Percentiles rank a stretch among this genome's conserved stretches.
Conservation (phyloP, 2,888 invertebrate genomes). For the Entomobrya proxima region DNA sequence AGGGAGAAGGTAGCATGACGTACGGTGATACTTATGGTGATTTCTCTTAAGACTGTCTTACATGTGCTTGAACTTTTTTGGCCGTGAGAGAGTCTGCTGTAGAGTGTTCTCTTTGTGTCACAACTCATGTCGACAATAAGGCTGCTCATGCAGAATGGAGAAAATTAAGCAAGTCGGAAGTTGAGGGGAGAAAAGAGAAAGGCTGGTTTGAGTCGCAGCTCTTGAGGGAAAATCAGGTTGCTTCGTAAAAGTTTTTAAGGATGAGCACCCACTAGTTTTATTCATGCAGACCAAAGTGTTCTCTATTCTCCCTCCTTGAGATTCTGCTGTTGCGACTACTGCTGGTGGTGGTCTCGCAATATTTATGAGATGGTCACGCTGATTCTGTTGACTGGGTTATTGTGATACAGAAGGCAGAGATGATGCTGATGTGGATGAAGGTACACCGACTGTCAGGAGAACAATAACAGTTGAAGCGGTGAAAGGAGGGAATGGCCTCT, state of each 20-base stretch:
- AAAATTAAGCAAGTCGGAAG: conserved; percentile 43
- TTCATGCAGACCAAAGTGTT: conserved; percentile 43
- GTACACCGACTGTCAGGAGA: not conserved
- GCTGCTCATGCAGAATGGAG: conserved; percentile 19
- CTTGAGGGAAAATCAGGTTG: conserved; percentile 37
- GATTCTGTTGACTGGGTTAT: not conserved
- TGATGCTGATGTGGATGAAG: not conserved
- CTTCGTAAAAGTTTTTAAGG: not conserved
- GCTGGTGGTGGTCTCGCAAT: not conserved
- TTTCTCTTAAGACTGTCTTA: no score
- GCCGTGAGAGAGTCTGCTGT: no score
- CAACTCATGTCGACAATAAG: not conserved
- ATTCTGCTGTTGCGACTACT: not conserved
- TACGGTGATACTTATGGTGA: no score
- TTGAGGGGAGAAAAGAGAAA: conserved; percentile 20
- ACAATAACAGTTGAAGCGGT: conserved; percentile 1
- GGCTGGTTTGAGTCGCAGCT: not conserved
- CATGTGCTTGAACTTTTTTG: conserved; percentile 5
- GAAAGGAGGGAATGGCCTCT: conserved; percentile 22
- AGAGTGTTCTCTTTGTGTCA: not conserved
- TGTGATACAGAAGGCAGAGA: not conserved
- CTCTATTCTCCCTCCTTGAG: not conserved
- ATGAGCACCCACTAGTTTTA: conserved; percentile 16
- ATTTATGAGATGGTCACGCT: conserved; percentile 1
- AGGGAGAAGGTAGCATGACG: no score